Base-by-base conservation (phyloP, 2,797 vertebrate species). In the Cirrhinus mrigala region DNA sequence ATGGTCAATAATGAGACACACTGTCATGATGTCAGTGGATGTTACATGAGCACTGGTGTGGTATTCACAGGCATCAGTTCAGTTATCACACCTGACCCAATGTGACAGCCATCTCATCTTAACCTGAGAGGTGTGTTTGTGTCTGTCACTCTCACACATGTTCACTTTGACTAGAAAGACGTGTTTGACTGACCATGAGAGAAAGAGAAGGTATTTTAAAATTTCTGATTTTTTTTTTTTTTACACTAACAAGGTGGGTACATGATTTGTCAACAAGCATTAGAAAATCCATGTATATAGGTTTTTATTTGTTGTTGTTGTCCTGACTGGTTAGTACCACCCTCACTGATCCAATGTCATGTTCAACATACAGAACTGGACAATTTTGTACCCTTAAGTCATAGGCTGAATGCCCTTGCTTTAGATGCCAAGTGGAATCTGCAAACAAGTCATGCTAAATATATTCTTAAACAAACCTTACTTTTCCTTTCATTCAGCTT, bases 61-160 rank as follows among this genome's bases (percentile, higher is more conserved):
- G 85, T 84, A 89, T 88, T 87, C 88, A 91, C 92, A 93, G 92
- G 90, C 92, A 87, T 91, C 93, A 95, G 93, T 94, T 91, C 93
- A 95, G 93, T 94, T 94, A 94, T 85, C 83, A 89, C 44, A 58
- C 84, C 52, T 60, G 52, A 58, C 33, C 75, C 82, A 78, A 79
- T 48, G 64, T 78, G 64, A 78, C 74, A 46, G 48, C 29, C 29
- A 48, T 78, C 83, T 79, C 24, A 79, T 78, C 52, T 46, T 84
- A 78, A 70, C 75, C 52, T 70, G 40, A 84, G 24, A 66, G 27
- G 50, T 10, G 54, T 73, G 68, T 81, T 24, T 48, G 80, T 82
- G 64, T 69, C 46, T 80, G 48, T 18, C 8, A 18, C 27, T 12
- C 18, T 54, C 9, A 33, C 11, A 29, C 52, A 58, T 20, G 40